phyloP scores from a whole-genome alignment of 2,113 vertebrate genomes.

The Struthidea cinerea region DNA sequence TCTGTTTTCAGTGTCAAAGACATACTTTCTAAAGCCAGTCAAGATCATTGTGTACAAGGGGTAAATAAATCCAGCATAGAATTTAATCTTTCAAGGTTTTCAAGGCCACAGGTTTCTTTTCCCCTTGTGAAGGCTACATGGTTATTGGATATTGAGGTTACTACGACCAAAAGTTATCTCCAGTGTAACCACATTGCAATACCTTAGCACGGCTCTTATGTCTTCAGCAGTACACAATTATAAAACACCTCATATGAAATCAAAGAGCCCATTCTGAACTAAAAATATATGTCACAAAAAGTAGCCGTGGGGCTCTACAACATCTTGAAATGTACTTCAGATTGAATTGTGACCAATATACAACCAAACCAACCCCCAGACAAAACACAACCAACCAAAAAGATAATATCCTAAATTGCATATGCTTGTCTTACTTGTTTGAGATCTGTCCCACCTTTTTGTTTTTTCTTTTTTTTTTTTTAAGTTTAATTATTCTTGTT shows the following conservation, averaged over 20 bases:
- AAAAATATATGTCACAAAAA: not conserved
- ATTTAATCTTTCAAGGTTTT: not conserved
- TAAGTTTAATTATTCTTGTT: not conserved
- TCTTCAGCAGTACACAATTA: not conserved
- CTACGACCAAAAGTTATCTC: not conserved
- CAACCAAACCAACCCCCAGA: not conserved
- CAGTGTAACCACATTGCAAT: not conserved
- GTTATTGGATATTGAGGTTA: not conserved
- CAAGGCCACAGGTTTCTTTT: not conserved
- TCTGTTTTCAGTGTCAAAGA: not conserved
- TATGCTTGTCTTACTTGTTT: not conserved
- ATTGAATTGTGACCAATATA: not conserved
- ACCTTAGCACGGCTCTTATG: not conserved
- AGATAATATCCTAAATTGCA: accelerated
- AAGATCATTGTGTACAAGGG: not conserved
- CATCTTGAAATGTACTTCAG: not conserved
- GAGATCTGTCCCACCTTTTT: accelerated
- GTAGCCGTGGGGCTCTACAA: accelerated
- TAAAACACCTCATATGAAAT: not conserved
- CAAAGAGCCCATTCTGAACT: not conserved
- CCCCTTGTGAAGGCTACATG: accelerated
- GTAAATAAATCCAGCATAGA: not conserved
- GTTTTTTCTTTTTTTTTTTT: not conserved
- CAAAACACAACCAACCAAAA: accelerated
- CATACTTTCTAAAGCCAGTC: not conserved